Base-by-base conservation (phyloP, 92 coral and sea anemone genomes). In the Phymanthus crucifer region DNA sequence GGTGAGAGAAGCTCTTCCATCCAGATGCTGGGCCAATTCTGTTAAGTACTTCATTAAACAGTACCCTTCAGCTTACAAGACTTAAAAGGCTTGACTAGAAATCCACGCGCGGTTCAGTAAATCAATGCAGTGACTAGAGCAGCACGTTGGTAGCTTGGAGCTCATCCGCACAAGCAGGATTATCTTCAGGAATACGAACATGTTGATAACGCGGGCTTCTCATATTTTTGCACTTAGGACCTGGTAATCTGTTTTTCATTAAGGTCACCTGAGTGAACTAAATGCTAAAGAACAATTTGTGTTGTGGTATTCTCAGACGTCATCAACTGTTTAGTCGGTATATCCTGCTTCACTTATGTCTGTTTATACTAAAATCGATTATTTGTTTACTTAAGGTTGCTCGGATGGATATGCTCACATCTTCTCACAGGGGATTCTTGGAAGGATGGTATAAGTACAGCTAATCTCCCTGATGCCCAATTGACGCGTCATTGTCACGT, bases 261-360 rank as follows among this genome's bases (percentile, higher is more conserved):
- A 77, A 61, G 81, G 81, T 77, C 81, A 77, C 47, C 43, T 68
- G 58, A 56, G 72, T 80, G 78, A 72, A 72, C 78, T 72, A 38
- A 66, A 38, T 32, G 43, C 35, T 52, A 46, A 74, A 73, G 34
- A 56, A 35, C 46, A 80, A 82, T 82, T 82, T 82, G 36, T 61
- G 74, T 64, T 65, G 80, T 35, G 78, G 78, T 58, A 81, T 73
- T 50, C 40, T 14, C 14, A 38, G 71, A 73, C 86, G 80, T 82
- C 86, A 82, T 73, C 86, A 65, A 64, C 73, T 52, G 86, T 82
- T 82, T 73, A 82, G 66, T 31, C 23, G 66, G 58, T 10, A 74
- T 67, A 72, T 47, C 80, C 80, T 67, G 70, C 72, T 5, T 18
- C 66, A 64, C 73, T 73, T 43, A 74, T 58, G 40, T 73, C 79